Evolutionary conservation across 2,888 invertebrate species (phyloP).

Genomic region (Petrolisthes cinctipes): DNA sequence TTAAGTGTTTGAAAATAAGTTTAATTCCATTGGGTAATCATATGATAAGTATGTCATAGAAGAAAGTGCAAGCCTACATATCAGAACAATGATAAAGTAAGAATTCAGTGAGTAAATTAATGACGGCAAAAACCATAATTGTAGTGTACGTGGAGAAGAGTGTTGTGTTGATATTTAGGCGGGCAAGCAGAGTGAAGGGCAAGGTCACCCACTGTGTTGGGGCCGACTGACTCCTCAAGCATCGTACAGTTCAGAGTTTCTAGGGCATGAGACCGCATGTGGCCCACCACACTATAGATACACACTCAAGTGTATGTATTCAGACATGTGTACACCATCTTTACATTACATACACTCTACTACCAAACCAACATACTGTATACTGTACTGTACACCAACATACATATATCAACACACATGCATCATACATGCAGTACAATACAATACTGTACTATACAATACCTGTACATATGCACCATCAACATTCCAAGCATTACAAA

Average conservation of each 20-base stretch:
- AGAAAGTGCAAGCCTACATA: too few species aligned
- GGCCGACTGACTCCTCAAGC: slow-evolving; percentile 7
- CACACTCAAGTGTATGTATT: background rate
- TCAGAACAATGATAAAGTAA: too few species aligned
- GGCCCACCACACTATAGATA: background rate
- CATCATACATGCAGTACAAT: background rate
- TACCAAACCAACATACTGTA: too few species aligned
- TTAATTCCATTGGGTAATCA: too few species aligned
- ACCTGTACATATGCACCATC: background rate
- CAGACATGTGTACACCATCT: background rate
- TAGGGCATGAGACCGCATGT: slow-evolving; percentile 18
- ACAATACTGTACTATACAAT: background rate
- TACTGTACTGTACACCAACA: background rate
- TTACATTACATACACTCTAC: too few species aligned
- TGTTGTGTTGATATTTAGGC: too few species aligned
- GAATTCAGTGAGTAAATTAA: too few species aligned
- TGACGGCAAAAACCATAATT: too few species aligned
- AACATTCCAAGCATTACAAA: too few species aligned
- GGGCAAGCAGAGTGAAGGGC: background rate
- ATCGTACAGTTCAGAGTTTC: slow-evolving; percentile 13
- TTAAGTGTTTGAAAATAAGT: too few species aligned
- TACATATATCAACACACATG: background rate
- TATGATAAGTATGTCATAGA: too few species aligned
- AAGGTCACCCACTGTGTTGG: slow-evolving; percentile 15
- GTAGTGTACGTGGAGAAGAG: too few species aligned